Evolutionary conservation across 2,888 invertebrate genomes (phyloP), one percentile per base, ranked within the genome.

Genomic region (Dichetophora obliterata): DNA sequence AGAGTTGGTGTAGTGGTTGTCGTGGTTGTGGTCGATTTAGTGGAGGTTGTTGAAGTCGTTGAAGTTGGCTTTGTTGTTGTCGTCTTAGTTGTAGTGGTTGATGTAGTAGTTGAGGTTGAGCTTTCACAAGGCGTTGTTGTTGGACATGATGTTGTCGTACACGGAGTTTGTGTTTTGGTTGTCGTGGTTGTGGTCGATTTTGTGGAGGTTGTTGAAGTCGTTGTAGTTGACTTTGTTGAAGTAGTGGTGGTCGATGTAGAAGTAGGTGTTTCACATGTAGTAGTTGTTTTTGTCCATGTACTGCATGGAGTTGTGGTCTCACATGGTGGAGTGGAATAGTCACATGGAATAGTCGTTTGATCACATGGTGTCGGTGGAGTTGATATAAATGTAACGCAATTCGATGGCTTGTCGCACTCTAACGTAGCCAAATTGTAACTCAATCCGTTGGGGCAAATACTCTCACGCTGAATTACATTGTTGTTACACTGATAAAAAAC

Each of bases 401-500:
- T 27, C 0, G 72, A 52, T 6, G 63, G 50, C 1, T 57, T 37
- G 71, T 57, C 79, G 68, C 82, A 82, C 69, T 78, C 24, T 16
- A 75, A 31, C 24, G 66, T 79, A 8, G 65, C 73, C 48, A 80
- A 78, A 74, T 81, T 80, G n/a, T 77, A 82, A n/a, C 79, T 77
- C 27, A 71, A 27, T 9, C 79, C 77, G 8, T 14, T 78, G 3
- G 66, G 54, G n/a, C 82, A 82, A 0, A 22, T 27, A 3, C 78
- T 73, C 9, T 68, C 65, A 0, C 57, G 24, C 0, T 75, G 19
- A 3, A 81, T 69, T 4, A 27, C 50, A 71, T 78, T 76, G 68
- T 79, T 66, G 9, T 73, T 54, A 43, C 82, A 82, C 11, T 77
- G 48, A 57, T 82, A 82, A 59, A 78, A 82, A 3, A 78, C 16